These are phyloP conservation scores for Nephila pilipes DNA, from an alignment of 1,140 invertebrate species.

Conservation along the genomic window DNA sequence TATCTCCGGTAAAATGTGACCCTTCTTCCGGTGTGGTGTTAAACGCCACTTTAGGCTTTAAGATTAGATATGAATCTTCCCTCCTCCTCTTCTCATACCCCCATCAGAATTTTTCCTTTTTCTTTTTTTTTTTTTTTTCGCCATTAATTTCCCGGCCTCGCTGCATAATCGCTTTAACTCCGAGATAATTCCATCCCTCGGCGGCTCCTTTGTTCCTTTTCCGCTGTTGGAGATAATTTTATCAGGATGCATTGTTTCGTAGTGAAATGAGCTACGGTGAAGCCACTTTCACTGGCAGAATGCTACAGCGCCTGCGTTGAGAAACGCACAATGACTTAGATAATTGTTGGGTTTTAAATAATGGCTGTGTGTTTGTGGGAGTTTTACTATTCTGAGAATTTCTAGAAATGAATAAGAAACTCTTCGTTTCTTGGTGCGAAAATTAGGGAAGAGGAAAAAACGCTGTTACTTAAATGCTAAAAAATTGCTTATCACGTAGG, in stretches of 20 bases:
- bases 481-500: no score
- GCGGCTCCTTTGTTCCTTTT: not conserved
- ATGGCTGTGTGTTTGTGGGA: no score
- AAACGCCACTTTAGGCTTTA: not conserved
- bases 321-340: no score
- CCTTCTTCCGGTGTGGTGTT: not conserved
- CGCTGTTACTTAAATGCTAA: no score
- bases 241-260: not conserved
- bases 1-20: not conserved
- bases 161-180: slow-evolving; percentile 17
- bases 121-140: not conserved
- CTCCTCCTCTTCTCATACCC: not conserved
- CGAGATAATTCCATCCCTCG: not conserved
- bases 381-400: no score
- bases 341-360: no score
- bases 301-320: no score
- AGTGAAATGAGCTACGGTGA: not conserved
- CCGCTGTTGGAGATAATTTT: not conserved
- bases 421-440: no score
- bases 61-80: slow-evolving; percentile 22
- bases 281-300: not conserved
- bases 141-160: not conserved
- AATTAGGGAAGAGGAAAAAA: no score
- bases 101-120: no score
- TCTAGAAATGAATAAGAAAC: no score